Base-by-base conservation (phyloP, 2,797 vertebrate species). In the Pseudochirops cupreus region DNA sequence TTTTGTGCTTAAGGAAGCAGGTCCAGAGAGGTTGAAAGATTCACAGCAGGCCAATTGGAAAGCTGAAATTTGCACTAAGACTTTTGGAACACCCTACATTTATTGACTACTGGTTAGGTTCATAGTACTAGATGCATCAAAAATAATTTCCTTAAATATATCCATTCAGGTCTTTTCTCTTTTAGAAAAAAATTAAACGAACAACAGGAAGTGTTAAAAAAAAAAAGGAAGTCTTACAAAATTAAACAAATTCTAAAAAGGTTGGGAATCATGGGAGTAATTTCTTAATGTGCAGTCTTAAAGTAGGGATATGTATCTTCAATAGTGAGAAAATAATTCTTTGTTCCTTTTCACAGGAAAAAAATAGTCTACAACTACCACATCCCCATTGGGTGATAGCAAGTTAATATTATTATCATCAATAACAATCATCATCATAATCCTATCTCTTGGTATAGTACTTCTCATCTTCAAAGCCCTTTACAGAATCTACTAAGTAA, bases 341-440 rank as follows among this genome's bases (percentile, higher is more conserved):
- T 87, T 87, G 74, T 87, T 87, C 21, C 94, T 96, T 97, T 91
- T 89, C 57, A 54, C 5, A 91, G 26, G 55, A 92, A 96, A 97
- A 98, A 97, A 96, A 97, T 96, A 93, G 97, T 98, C 95, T 97
- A 93, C 96, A 92, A 95, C 96, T 97, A 97, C 97, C 97, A 93
- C 93, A 95, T 97, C 98, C 97, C 97, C 98, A 97, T 97, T 98
- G 95, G 97, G 94, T 97, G 95, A 98, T 98, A 96, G 96, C 96
- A 62, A 5, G 97, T 97, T 98, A 97, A 98, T 98, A 98, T 98
- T 97, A 97, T 97, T 98, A 97, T 94, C 93, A 54, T 82, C 97
- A 97, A 97, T 98, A 98, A 98, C 97, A 98, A 95, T 98, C 98
- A 98, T 98, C 98, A 98, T 98, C 98, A 98, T 97, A 4, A 90